These are phyloP conservation scores for Elaeidobius kamerunicus DNA, from an alignment of 2,888 invertebrate species.

Conservation along the genomic window DNA sequence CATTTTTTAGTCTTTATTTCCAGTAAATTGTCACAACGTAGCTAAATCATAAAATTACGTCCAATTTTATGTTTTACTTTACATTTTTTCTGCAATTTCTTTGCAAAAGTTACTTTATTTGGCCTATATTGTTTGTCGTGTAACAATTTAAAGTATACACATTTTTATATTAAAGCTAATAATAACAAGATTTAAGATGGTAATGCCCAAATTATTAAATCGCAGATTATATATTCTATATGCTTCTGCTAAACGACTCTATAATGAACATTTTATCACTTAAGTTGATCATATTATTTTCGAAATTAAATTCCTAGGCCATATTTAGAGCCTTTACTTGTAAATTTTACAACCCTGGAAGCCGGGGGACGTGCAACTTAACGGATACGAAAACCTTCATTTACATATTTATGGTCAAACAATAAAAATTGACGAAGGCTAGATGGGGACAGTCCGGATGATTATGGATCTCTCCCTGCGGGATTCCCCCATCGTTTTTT, in stretches of 20 bases:
- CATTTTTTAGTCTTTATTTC: too few species aligned
- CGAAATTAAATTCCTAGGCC: slow-evolving; percentile 19
- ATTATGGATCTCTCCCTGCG: slow-evolving; percentile 7
- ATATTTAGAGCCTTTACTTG: slow-evolving; percentile 7
- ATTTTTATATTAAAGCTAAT: too few species aligned
- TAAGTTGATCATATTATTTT: slow-evolving; percentile 12
- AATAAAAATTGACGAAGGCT: slow-evolving; percentile 19
- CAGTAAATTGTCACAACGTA: too few species aligned
- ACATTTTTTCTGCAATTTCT: too few species aligned
- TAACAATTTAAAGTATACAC: too few species aligned
- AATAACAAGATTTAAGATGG: too few species aligned
- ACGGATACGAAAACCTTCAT: slow-evolving; percentile 13
- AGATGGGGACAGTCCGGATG: slow-evolving; percentile 12
- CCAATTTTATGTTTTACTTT: too few species aligned
- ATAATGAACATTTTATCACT: neutral
- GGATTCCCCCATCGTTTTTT: slow-evolving; percentile 10
- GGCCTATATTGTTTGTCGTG: too few species aligned
- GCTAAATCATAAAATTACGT: too few species aligned
- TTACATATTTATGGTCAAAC: slow-evolving; percentile 25
- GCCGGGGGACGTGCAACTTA: slow-evolving; percentile 10
- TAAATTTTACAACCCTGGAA: slow-evolving; percentile 11
- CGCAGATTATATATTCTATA: too few species aligned
- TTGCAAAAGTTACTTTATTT: too few species aligned
- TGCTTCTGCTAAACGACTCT: neutral
- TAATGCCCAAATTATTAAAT: too few species aligned